Evolutionary conservation across 2,113 vertebrate species (phyloP).

Genomic region (Penelope pileata): DNA sequence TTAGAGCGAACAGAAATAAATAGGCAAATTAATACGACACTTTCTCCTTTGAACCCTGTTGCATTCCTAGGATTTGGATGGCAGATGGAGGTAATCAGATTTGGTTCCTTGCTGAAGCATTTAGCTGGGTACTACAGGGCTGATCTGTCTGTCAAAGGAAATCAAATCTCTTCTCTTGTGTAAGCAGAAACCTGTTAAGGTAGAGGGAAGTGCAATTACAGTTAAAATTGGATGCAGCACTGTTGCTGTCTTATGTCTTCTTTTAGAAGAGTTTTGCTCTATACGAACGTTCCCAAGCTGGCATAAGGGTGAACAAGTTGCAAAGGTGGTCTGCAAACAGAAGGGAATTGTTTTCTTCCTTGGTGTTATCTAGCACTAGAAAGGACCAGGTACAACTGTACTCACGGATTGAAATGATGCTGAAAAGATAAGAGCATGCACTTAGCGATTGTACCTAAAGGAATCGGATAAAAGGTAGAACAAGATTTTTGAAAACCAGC

Average conservation of each 20-base stretch:
- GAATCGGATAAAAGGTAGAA: background rate
- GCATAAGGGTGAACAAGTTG: background rate
- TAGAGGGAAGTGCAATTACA: background rate
- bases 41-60: background rate
- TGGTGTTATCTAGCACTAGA: background rate
- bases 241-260: background rate
- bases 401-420: background rate
- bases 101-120: background rate
- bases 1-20: background rate
- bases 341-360: background rate
- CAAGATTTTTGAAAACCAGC: background rate
- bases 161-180: background rate
- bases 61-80: background rate
- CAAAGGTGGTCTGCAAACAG: background rate
- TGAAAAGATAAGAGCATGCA: background rate
- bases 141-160: background rate
- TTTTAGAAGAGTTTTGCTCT: background rate
- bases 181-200: background rate
- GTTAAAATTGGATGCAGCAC: background rate
- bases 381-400: accelerated
- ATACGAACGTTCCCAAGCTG: background rate
- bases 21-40: background rate
- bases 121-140: background rate
- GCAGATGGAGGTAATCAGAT: background rate
- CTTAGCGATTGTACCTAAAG: background rate